These are phyloP conservation scores for Formica selysi DNA, from an alignment of 1,140 invertebrate genomes.

Conservation along the genomic window DNA sequence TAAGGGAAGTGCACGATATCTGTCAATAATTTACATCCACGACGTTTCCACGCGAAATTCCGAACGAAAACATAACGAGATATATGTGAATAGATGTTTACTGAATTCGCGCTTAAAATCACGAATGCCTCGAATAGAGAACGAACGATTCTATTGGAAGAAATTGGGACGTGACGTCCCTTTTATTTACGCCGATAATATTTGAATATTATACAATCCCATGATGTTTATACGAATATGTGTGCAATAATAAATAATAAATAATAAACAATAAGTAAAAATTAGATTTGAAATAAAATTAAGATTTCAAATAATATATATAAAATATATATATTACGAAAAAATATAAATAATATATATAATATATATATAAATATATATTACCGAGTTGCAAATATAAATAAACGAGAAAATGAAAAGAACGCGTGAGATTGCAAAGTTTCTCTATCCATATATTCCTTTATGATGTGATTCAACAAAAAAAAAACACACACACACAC, in stretches of 20 bases:
- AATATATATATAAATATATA: too few relatives aligned
- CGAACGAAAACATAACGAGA: conserved; percentile 26
- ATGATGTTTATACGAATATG: too few relatives aligned
- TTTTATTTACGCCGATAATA: neutral
- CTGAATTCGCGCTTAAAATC: neutral
- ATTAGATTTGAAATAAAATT: too few relatives aligned
- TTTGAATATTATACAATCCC: neutral
- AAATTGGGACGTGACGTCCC: neutral
- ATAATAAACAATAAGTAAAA: neutral
- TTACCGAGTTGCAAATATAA: too few relatives aligned
- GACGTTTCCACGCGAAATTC: conserved; percentile 21
- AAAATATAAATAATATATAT: too few relatives aligned
- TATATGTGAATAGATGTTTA: neutral
- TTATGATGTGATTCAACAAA: too few relatives aligned
- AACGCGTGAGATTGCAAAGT: too few relatives aligned
- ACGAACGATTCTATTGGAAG: neutral
- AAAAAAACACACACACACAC: too few relatives aligned
- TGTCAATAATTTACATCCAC: neutral
- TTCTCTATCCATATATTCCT: too few relatives aligned
- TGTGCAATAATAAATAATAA: neutral
- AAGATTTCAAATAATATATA: too few relatives aligned
- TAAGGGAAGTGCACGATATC: neutral
- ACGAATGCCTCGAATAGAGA: neutral
- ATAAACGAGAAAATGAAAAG: too few relatives aligned
- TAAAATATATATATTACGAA: too few relatives aligned